These are phyloP conservation scores for Rhopalosiphum padi DNA, from an alignment of 1,140 invertebrate genomes.

Conservation along the genomic window DNA sequence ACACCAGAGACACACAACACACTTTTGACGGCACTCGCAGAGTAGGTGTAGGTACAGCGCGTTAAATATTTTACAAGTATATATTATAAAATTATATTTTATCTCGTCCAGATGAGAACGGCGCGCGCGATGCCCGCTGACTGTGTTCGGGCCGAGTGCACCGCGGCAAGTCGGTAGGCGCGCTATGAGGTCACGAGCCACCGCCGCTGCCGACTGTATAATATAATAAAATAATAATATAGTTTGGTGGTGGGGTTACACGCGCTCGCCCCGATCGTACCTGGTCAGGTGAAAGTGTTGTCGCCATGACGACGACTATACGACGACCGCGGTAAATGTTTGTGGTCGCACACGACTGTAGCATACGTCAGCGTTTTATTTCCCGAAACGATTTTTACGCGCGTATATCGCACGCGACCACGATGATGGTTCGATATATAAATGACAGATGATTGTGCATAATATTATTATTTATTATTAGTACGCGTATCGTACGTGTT, in stretches of 20 bases:
- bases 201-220: background rate
- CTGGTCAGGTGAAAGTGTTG: slow-evolving; percentile 38
- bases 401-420: background rate
- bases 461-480: background rate
- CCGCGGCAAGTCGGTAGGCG: background rate
- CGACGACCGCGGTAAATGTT: background rate
- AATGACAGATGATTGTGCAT: background rate
- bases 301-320: slow-evolving; percentile 2
- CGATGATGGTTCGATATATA: background rate
- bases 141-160: slow-evolving; percentile 12
- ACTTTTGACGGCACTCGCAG: background rate
- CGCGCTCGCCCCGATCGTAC: slow-evolving; percentile 13
- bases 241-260: slow-evolving; percentile 10
- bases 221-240: background rate
- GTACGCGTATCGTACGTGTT: background rate
- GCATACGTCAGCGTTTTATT: background rate
- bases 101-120: background rate
- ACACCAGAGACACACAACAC: background rate
- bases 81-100: background rate
- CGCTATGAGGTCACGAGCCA: slow-evolving; percentile 28
- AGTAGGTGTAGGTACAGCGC: background rate
- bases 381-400: background rate
- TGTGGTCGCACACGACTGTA: background rate
- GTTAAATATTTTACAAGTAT: background rate
- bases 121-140: background rate